Evolutionary conservation across 1,140 invertebrate species (phyloP), one percentile per base, ranked within the genome.

Genomic region (Drosophila busckii): DNA sequence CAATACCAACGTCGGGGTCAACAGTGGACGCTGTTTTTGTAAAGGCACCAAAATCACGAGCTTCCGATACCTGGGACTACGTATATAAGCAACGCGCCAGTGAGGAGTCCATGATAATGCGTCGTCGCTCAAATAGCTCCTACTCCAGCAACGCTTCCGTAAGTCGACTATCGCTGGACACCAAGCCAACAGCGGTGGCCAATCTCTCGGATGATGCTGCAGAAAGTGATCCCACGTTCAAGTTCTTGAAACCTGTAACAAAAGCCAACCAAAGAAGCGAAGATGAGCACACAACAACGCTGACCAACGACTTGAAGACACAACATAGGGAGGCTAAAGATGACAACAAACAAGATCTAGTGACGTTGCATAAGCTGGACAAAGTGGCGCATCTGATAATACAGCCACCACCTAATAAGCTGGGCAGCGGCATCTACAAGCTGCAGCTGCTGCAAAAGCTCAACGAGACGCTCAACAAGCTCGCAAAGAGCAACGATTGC

Each of bases 61-160:
- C 89, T 20, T 89, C 90, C 3, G 88, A 90, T 19, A 87, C 90
- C 2, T 87, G 88, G 34, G 90, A 91, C 62, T 90, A 91, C 68
- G 89, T 88, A 86, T 90, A 89, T 89, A 50, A 89, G 88, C 64
- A 86, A 38, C 87, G 90, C 1, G 92, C 73, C 13, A 71, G 92
- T 19, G 93, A 94, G 64, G 93, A 93, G 28, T 94, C 94, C 0
- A 90, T 94, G 65, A 94, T 95, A 20, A 92, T 95, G 64, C 89
- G 94, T 26, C 89, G 94, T 34, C 93, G 94, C 71, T 95, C 94
- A 0, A 94, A 93, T 41, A 94, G 93, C 82, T 94, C 93, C 7
- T 94, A 93, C 85, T 95, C 94, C 0, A 94, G 93, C 83, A 90
- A 91, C 73, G 90, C 91, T 9, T 91, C 90, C 70, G 89, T 90